Evolutionary conservation across 1,140 invertebrate genomes (phyloP).

Genomic region (Tetramorium parvispinum): DNA sequence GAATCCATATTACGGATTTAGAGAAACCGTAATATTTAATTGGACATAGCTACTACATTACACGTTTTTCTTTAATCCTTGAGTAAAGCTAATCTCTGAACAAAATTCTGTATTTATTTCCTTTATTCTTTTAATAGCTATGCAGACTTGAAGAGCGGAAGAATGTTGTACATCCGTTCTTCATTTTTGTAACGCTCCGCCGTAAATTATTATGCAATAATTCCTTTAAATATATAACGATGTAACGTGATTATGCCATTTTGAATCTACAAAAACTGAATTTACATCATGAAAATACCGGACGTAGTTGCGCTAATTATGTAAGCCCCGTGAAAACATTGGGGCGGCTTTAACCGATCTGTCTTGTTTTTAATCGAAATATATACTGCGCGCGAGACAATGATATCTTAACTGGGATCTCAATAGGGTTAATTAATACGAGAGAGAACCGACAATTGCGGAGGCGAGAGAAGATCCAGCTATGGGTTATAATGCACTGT

Average conservation of each 20-base stretch:
- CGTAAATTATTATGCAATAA: neutral
- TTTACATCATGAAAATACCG: conserved; percentile 20
- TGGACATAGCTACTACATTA: neutral
- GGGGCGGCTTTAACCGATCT: conserved; percentile 41
- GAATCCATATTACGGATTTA: neutral
- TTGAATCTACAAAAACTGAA: neutral
- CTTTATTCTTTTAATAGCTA: neutral
- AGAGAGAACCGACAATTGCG: conserved; percentile 65
- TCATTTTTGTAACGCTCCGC: neutral
- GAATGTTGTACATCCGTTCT: neutral
- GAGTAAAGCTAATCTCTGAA: neutral
- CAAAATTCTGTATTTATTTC: neutral
- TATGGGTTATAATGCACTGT: conserved; percentile 56
- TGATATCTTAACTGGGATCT: conserved; percentile 83
- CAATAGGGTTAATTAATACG: conserved; percentile 83
- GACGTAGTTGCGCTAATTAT: conserved; percentile 44
- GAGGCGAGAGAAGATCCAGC: conserved; percentile 45
- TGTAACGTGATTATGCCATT: neutral
- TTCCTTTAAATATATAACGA: neutral
- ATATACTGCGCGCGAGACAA: conserved; percentile 77
- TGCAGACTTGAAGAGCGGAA: no score
- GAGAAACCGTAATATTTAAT: conserved; percentile 6
- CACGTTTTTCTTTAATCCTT: neutral
- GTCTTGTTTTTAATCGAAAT: conserved; percentile 69
- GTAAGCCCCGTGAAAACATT: conserved; percentile 38